These are phyloP conservation scores for Oophaga pumilio DNA, from an alignment of 2,113 vertebrate genomes.

Conservation along the genomic window DNA sequence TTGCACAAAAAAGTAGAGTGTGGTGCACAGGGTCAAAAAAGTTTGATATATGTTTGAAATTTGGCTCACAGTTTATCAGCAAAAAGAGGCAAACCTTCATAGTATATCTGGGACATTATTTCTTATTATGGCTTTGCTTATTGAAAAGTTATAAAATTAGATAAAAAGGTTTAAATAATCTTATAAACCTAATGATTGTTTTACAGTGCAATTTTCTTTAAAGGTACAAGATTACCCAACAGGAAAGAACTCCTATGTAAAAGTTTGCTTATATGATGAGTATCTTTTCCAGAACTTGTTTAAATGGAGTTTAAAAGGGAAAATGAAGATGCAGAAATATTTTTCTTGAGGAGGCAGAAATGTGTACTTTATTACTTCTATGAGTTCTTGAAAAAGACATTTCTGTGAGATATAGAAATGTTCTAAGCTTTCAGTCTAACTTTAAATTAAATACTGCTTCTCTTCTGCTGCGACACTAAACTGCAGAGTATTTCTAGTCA, in stretches of 20 bases:
- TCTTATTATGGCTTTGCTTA: too few relatives aligned
- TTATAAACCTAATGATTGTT: too few relatives aligned
- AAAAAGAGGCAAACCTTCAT: too few relatives aligned
- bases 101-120: too few relatives aligned
- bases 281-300: not conserved
- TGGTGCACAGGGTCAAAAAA: too few relatives aligned
- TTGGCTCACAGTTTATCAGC: too few relatives aligned
- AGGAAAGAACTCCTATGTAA: not conserved
- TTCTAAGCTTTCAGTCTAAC: not conserved
- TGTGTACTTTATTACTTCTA: not conserved
- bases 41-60: too few relatives aligned
- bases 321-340: constrained; percentile 9
- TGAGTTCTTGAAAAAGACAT: constrained; percentile 7
- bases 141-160: too few relatives aligned
- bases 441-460: constrained; percentile 32
- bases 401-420: constrained; percentile 31
- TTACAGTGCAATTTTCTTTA: too few relatives aligned
- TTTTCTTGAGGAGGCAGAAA: not conserved
- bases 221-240: not conserved
- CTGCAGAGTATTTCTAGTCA: constrained; percentile 24
- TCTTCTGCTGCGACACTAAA: constrained; percentile 8
- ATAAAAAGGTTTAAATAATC: too few relatives aligned
- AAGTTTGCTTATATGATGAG: not conserved
- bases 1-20: too few relatives aligned
- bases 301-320: not conserved